A percentile compares a stretch with the other conserved stretches of the same genome.
Evolutionary conservation across 2,888 invertebrate genomes (phyloP).

Genomic region (Oxytorus armatus): DNA sequence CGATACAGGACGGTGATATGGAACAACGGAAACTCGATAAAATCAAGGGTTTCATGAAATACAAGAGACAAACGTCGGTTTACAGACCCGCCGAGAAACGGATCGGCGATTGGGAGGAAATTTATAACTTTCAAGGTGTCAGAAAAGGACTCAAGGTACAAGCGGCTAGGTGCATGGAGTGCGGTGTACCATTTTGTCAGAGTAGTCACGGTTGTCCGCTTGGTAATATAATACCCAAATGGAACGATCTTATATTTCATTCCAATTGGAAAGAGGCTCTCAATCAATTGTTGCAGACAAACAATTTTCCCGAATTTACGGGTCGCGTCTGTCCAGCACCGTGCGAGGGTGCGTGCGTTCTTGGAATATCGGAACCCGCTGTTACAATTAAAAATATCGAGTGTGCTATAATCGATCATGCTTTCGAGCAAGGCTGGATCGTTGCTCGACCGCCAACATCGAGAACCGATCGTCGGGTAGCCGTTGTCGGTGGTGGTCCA

Average conservation of each 20-base stretch:
- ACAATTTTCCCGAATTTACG: slow-evolving; percentile 99
- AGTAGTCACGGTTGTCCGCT: slow-evolving; percentile 98
- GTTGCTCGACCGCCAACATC: slow-evolving; percentile 90
- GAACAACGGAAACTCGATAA: slow-evolving; percentile 93
- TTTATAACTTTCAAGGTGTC: slow-evolving; percentile 94
- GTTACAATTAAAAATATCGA: slow-evolving; percentile 99
- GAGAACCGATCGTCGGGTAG: slow-evolving; percentile 93
- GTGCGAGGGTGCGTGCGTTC: slow-evolving; percentile 98
- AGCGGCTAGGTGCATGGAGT: slow-evolving; percentile 99
- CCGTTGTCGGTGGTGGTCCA: slow-evolving; percentile 97
- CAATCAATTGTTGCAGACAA: slow-evolving; percentile 96
- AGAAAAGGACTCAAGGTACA: slow-evolving; percentile 95
- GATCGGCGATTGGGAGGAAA: slow-evolving; percentile 98
- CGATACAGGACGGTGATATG: slow-evolving; percentile 90
- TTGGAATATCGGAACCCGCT: slow-evolving; percentile 97
- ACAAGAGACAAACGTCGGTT: slow-evolving; percentile 93
- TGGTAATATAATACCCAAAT: slow-evolving; percentile 99
- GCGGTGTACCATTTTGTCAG: slow-evolving; percentile 99
- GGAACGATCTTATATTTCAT: slow-evolving; percentile 98
- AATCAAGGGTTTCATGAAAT: slow-evolving; percentile 97
- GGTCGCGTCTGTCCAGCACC: slow-evolving; percentile 98
- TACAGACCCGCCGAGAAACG: slow-evolving; percentile 95
- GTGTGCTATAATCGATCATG: slow-evolving; percentile 99
- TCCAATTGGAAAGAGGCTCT: slow-evolving; percentile 98
- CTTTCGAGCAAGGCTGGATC: slow-evolving; percentile 98